phyloP scores from a whole-genome alignment of 1,140 invertebrate species.

The Lucilia sericata region DNA sequence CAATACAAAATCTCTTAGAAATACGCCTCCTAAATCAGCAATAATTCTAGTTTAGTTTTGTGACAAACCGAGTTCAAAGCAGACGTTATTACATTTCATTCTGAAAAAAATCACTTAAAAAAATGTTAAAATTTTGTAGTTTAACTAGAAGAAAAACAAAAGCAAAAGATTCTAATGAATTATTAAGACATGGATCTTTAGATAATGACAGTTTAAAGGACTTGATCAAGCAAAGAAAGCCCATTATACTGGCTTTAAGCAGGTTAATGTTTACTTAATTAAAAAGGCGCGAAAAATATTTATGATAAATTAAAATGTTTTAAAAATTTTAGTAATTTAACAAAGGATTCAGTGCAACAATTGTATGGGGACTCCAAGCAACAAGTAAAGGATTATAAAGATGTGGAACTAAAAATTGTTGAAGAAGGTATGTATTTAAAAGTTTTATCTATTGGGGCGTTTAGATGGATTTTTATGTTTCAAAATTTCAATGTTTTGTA shows the following conservation, averaged over 20 bases:
- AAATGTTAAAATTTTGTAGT: slow-evolving; percentile 39
- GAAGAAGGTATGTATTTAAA: background rate
- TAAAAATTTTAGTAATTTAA: background rate
- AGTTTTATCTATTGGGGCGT: too few species aligned
- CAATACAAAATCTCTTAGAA: background rate
- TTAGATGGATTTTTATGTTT: background rate
- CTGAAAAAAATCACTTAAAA: slow-evolving; percentile 15
- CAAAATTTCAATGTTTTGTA: background rate
- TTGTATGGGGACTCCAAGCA: background rate
- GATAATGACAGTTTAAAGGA: background rate
- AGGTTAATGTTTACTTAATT: background rate
- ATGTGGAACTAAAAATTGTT: background rate
- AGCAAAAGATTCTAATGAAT: background rate
- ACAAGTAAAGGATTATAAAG: background rate
- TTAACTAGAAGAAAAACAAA: slow-evolving; percentile 19
- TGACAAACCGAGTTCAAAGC: background rate
- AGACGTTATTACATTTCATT: background rate
- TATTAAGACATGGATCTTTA: background rate
- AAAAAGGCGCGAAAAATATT: background rate
- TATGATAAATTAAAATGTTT: background rate
- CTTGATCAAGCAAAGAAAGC: slow-evolving; percentile 14
- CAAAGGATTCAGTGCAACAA: background rate
- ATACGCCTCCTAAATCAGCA: slow-evolving; percentile 27
- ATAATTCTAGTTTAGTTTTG: slow-evolving; percentile 4
- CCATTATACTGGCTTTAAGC: slow-evolving; percentile 25